Percentiles rank a stretch among this genome's conserved stretches.
These are phyloP conservation scores for Dipodomys stephensi DNA, from an alignment of 2,113 vertebrate genomes.

Conservation along the genomic window DNA sequence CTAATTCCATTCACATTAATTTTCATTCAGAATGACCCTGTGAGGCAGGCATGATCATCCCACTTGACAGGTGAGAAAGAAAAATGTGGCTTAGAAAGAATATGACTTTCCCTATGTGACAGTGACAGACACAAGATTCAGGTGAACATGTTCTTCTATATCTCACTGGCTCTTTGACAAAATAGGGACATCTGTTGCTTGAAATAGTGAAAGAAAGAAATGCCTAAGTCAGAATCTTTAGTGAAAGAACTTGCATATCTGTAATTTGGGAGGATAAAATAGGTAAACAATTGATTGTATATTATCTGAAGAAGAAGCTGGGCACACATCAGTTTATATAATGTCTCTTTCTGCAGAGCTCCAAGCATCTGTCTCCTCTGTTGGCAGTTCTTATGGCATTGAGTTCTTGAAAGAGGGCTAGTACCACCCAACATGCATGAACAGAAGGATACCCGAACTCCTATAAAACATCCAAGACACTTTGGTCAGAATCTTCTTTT, in stretches of 20 bases:
- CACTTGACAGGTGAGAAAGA: slow-evolving; percentile 28
- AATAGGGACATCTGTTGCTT: slow-evolving; percentile 13
- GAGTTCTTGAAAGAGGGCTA: background rate
- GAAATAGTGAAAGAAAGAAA: slow-evolving; percentile 25
- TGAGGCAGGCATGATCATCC: background rate
- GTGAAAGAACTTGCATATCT: background rate
- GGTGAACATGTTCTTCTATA: background rate
- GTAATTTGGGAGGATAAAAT: background rate
- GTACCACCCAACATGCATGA: background rate
- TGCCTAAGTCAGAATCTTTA: background rate
- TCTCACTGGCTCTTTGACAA: slow-evolving; percentile 21
- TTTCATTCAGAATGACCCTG: slow-evolving; percentile 41
- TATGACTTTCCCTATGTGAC: background rate
- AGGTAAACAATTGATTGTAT: background rate
- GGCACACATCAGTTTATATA: background rate
- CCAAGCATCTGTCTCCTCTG: background rate
- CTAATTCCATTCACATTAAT: slow-evolving; percentile 45
- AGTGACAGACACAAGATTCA: slow-evolving; percentile 39
- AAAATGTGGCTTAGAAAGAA: background rate
- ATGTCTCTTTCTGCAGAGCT: background rate
- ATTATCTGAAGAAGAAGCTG: background rate
- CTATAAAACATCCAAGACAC: background rate
- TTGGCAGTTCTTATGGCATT: background rate
- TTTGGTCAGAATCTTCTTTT: background rate
- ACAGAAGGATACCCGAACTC: background rate